phyloP scores from a whole-genome alignment of 2,888 invertebrate genomes.

The Monopis laevigella region DNA sequence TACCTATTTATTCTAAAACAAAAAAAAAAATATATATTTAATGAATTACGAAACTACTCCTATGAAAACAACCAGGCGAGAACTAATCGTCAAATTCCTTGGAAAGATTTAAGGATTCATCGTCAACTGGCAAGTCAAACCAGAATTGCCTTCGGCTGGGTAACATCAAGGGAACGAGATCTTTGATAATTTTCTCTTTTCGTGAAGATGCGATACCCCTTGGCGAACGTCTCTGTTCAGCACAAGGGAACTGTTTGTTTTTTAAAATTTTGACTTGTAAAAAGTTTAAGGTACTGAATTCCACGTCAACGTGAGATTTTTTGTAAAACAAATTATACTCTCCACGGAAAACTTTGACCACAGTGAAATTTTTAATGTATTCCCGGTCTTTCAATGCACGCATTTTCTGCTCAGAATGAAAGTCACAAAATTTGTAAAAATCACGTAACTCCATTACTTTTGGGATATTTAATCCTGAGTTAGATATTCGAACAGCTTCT shows the following conservation, averaged over 20 bases:
- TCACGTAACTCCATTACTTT: slow-evolving; percentile 21
- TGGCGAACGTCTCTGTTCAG: neutral
- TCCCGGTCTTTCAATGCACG: slow-evolving; percentile 16
- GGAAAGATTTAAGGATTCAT: too few relatives aligned
- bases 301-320: neutral
- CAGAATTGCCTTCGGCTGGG: too few relatives aligned
- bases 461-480: slow-evolving; percentile 6
- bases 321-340: neutral
- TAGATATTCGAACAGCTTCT: slow-evolving; percentile 1
- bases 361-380: slow-evolving; percentile 16
- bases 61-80: too few relatives aligned
- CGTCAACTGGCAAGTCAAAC: too few relatives aligned
- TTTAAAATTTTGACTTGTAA: too few relatives aligned
- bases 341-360: slow-evolving; percentile 8
- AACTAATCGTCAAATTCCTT: too few relatives aligned
- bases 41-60: too few relatives aligned
- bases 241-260: too few relatives aligned
- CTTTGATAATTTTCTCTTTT: neutral
- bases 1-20: too few relatives aligned
- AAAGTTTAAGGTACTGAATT: too few relatives aligned
- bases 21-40: too few relatives aligned
- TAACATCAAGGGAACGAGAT: neutral
- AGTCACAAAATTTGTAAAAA: slow-evolving; percentile 22
- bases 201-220: neutral
- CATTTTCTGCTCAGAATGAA: slow-evolving; percentile 22